Percentiles rank a stretch among this genome's conserved stretches.
Evolutionary conservation across 2,797 vertebrate species (phyloP).

Genomic region (Bradypodion pumilum): DNA sequence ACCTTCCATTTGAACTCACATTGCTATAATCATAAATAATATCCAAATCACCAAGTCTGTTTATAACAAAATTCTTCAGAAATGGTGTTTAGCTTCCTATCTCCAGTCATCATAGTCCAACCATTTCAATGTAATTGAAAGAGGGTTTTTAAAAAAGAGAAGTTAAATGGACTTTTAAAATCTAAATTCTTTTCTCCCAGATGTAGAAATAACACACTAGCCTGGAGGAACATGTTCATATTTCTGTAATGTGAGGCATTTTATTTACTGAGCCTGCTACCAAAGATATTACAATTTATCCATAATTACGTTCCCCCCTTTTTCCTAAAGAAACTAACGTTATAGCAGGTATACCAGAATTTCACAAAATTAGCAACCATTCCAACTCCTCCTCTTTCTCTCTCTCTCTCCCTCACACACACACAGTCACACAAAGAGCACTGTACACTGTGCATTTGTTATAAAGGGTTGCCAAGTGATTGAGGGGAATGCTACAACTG

Average conservation of each 20-base stretch:
- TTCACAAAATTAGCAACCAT: not conserved
- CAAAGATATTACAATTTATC: not conserved
- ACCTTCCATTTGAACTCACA: not conserved
- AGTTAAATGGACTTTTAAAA: constrained; percentile 6
- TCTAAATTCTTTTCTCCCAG: not conserved
- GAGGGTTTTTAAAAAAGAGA: not conserved
- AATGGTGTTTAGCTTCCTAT: not conserved
- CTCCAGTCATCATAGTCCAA: not conserved
- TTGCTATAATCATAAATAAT: not conserved
- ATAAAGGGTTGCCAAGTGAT: not conserved
- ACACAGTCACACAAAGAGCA: not conserved
- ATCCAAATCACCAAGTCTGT: not conserved
- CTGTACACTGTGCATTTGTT: not conserved
- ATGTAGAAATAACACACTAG: not conserved
- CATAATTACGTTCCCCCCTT: not conserved
- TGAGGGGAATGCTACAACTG: constrained; percentile 12
- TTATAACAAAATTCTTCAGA: not conserved
- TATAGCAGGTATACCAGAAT: not conserved
- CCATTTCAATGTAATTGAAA: not conserved
- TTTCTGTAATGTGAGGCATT: not conserved
- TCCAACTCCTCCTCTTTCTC: no score
- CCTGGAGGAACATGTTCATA: not conserved
- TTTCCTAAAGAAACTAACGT: not conserved
- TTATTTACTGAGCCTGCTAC: not conserved
- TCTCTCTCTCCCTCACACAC: no score